phyloP scores from a whole-genome alignment of 2,113 vertebrate species.

The Pseudolaguvia tuberculata region DNA sequence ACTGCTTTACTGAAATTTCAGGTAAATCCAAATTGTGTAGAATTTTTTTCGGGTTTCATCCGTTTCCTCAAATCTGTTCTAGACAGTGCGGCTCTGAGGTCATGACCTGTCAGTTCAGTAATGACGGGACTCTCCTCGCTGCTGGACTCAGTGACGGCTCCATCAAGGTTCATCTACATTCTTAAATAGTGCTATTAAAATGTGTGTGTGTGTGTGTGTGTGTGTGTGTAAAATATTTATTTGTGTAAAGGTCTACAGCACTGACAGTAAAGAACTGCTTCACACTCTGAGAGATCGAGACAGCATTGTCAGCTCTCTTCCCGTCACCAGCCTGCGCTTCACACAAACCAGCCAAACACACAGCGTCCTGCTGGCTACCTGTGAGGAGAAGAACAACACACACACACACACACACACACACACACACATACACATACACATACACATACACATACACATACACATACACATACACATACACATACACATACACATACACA shows the following conservation, averaged over 20 bases:
- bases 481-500: no score
- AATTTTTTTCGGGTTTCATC: background rate
- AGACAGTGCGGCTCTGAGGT: constrained; percentile 55
- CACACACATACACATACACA: background rate
- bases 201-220: background rate
- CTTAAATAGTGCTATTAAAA: background rate
- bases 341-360: constrained; percentile 16
- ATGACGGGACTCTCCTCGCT: constrained; percentile 54
- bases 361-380: constrained; percentile 50
- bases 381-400: constrained; percentile 46
- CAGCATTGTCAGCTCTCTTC: constrained; percentile 32
- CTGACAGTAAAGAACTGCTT: constrained; percentile 31
- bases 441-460: background rate
- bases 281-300: constrained; percentile 46
- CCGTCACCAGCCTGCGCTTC: constrained; percentile 51
- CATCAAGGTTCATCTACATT: constrained; percentile 56
- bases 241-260: constrained; percentile 40
- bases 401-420: background rate
- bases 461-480: background rate
- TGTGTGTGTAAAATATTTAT: background rate
- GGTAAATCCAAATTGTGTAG: no score
- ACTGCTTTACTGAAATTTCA: no score
- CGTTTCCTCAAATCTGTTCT: background rate
- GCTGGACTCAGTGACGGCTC: constrained; percentile 52
- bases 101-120: constrained; percentile 59